These are phyloP conservation scores for Pelvicachromis taeniatus DNA, from an alignment of 2,113 vertebrate genomes.

Conservation along the genomic window DNA sequence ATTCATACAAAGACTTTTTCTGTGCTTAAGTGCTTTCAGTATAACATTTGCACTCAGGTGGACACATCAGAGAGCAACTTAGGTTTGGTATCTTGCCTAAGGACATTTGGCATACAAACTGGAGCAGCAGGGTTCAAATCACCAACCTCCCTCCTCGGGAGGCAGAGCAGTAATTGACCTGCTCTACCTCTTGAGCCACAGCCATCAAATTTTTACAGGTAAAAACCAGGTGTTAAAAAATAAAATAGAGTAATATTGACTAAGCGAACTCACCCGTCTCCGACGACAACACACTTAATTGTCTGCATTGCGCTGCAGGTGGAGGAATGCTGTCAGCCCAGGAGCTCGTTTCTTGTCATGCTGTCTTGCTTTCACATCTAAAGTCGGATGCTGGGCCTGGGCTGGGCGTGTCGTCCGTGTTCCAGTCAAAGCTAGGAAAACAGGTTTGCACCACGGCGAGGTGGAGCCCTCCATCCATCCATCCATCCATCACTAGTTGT, in stretches of 20 bases:
- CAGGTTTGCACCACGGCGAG: background rate
- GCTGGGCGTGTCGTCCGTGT: background rate
- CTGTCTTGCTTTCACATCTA: background rate
- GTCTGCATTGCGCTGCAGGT: background rate
- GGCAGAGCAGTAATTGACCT: background rate
- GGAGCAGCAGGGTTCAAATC: background rate
- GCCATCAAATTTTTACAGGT: background rate
- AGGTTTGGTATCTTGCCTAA: background rate
- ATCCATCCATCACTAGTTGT: background rate
- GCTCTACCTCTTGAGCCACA: background rate
- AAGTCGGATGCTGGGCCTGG: background rate
- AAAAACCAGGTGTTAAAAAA: background rate
- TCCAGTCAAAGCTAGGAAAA: background rate
- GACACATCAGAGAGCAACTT: background rate
- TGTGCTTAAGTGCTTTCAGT: background rate
- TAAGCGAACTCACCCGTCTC: background rate
- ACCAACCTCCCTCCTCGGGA: background rate
- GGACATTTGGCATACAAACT: background rate
- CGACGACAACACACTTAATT: background rate
- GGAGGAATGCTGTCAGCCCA: background rate
- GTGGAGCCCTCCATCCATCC: background rate
- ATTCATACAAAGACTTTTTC: background rate
- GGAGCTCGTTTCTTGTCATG: background rate
- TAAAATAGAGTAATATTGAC: background rate
- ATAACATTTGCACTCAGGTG: background rate